These are phyloP conservation scores for Geopemphigus sp. DNA, from an alignment of 1,140 invertebrate genomes.

Conservation along the genomic window DNA sequence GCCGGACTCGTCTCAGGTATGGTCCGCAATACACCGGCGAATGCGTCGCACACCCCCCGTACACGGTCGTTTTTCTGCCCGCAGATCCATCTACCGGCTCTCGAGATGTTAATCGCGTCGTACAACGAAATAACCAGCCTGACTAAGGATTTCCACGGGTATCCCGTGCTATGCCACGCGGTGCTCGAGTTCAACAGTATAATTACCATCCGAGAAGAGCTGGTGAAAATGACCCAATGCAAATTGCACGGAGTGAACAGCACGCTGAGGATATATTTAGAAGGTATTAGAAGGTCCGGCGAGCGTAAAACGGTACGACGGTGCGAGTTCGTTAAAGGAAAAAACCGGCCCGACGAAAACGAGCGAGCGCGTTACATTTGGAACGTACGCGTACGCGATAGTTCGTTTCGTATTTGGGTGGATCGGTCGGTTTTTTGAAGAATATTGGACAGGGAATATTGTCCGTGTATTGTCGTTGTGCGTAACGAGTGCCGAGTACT, in stretches of 20 bases:
- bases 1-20: conserved; percentile 77
- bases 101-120: conserved; percentile 72
- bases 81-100: conserved; percentile 71
- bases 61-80: conserved; percentile 52
- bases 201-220: conserved; percentile 65
- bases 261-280: conserved; percentile 72
- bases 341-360: too few relatives aligned
- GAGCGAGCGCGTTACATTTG: too few relatives aligned
- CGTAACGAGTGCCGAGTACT: too few relatives aligned
- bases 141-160: conserved; percentile 74
- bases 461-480: too few relatives aligned
- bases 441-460: too few relatives aligned
- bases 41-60: too few relatives aligned
- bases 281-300: conserved; percentile 65
- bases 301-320: too few relatives aligned
- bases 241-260: conserved; percentile 71
- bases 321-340: too few relatives aligned
- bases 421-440: too few relatives aligned
- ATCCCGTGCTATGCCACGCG: conserved; percentile 73
- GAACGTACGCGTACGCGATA: too few relatives aligned
- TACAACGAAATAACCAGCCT: conserved; percentile 69
- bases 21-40: too few relatives aligned
- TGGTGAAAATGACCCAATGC: conserved; percentile 75
- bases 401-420: too few relatives aligned
- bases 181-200: conserved; percentile 76